These are phyloP conservation scores for Neria commutata DNA, from an alignment of 2,888 invertebrate genomes.

Conservation along the genomic window DNA sequence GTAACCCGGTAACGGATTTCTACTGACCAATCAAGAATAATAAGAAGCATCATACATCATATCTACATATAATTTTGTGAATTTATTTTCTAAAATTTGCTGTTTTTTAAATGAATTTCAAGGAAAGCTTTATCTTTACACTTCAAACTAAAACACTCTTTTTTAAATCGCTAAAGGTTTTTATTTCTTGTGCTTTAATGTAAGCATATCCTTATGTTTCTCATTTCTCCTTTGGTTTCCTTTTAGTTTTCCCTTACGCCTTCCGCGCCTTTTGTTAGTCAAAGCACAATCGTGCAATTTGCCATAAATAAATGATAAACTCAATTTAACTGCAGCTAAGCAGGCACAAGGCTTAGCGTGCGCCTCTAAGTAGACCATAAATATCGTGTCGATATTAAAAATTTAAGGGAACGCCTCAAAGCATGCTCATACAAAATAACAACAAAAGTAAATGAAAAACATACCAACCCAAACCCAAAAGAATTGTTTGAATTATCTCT, in stretches of 20 bases:
- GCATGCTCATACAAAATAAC: neutral
- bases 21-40: too few relatives aligned
- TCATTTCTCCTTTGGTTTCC: neutral
- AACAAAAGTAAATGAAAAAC: neutral
- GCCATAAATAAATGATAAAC: slow-evolving; percentile 42
- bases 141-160: too few relatives aligned
- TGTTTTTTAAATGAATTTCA: neutral
- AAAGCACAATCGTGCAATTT: slow-evolving; percentile 46
- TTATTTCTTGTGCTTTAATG: too few relatives aligned
- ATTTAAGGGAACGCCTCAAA: slow-evolving; percentile 11
- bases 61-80: neutral
- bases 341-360: slow-evolving; percentile 30
- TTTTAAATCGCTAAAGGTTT: too few relatives aligned
- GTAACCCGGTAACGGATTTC: too few relatives aligned
- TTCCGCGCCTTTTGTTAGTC: neutral
- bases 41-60: too few relatives aligned
- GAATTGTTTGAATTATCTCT: slow-evolving; percentile 6
- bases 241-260: neutral
- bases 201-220: neutral
- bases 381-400: slow-evolving; percentile 36
- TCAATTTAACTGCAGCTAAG: neutral
- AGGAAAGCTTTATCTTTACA: neutral
- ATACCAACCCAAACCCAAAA: neutral
- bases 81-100: neutral
- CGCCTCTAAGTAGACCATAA: slow-evolving; percentile 47